Evolutionary conservation across 2,888 invertebrate species (phyloP), one percentile per base, ranked within the genome.

Genomic region (Pheosia tremula): DNA sequence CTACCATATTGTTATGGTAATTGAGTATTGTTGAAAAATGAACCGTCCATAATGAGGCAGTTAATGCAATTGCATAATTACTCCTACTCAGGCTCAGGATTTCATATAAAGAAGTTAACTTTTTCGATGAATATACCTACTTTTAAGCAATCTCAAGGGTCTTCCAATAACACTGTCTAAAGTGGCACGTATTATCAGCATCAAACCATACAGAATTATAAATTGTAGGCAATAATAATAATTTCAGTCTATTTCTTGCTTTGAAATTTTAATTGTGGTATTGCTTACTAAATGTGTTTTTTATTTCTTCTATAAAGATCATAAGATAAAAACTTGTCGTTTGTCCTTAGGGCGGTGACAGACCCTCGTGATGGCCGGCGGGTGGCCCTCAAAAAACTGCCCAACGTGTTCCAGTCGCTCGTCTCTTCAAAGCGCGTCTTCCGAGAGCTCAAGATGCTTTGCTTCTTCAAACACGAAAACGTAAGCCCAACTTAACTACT

Each of bases 401-500:
- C 99, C 79, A 99, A 99, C 95, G 99, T 99, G 93, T 99, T 99
- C 96, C 99, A 99, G 94, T 99, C 99, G 87, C 96, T 99, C 89
- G 98, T 99, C 84, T 99, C 99, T 84, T 98, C 99, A 89, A 99
- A 99, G 91, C 96, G 99, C 83, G 99, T 99, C 81, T 99, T 99
- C 95, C 96, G 99, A 79, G 99, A 99, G 94, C 96, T 99, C 86
- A 98, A 98, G 95, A 99, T 99, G 99, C 96, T 99, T 75, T 98
- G 98, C 93, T 99, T 98, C 95, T 99, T 99, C 95, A 98, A 99
- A 95, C 99, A 99, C 94, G 99, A 99, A 94, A 99, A 99, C 94
- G 99, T 99, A 94, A 97, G 98, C 11, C 11, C 11, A 39, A 37
- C 38, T 11, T 5, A 9, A 54, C 39, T 47, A 39, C 53, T 10